Evolutionary conservation across 2,888 invertebrate genomes (phyloP).

Genomic region (Cheilosia vernalis): DNA sequence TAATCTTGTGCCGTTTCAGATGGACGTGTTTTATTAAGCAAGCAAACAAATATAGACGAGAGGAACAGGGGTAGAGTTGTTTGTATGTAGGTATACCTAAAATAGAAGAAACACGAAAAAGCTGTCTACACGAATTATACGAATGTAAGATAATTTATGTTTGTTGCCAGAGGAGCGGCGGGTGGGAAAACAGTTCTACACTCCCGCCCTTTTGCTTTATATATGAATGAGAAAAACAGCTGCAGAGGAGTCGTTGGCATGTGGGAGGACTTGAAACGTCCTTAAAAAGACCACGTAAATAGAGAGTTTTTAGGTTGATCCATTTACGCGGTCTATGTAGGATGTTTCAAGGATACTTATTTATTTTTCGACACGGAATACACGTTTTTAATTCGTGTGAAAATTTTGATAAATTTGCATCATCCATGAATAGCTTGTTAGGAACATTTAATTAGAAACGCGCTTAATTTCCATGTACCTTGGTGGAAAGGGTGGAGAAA

Average conservation of each 20-base stretch:
- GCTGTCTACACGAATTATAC: slow-evolving; percentile 27
- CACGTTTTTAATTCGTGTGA: not conserved
- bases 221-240: not conserved
- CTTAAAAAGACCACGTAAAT: not conserved
- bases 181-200: not conserved
- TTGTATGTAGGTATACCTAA: not conserved
- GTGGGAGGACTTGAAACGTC: too few relatives aligned
- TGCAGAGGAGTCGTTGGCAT: not conserved
- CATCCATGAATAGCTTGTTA: not conserved
- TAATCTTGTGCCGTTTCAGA: slow-evolving; percentile 32
- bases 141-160: slow-evolving; percentile 38
- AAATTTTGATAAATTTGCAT: not conserved
- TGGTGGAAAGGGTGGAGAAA: too few relatives aligned
- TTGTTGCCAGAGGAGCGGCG: slow-evolving; percentile 3
- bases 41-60: slow-evolving; percentile 16
- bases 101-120: not conserved
- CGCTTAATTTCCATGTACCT: too few relatives aligned
- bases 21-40: slow-evolving; percentile 46
- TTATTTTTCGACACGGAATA: not conserved
- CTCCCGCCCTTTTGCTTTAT: not conserved
- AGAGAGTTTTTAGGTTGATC: not conserved
- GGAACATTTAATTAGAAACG: not conserved
- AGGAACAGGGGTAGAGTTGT: too few relatives aligned
- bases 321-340: not conserved
- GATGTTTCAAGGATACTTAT: not conserved